Conservation (phyloP, 2,113 vertebrate species). For the Telmatochromis sp. region DNA sequence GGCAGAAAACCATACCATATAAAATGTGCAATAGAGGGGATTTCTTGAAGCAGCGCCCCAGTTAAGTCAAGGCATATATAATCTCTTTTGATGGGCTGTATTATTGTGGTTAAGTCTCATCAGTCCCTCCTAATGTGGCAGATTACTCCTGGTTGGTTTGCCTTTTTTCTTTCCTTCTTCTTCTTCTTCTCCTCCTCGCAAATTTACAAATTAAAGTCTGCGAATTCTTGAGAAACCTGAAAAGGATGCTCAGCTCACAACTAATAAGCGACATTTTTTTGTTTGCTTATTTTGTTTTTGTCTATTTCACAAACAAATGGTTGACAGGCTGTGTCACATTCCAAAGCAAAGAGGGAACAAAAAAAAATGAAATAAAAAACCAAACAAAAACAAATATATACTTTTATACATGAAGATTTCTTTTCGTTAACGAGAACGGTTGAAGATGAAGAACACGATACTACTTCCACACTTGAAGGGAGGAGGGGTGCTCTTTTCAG, state of each 20-base stretch:
- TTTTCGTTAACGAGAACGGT: constrained; percentile 83
- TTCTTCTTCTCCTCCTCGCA: neutral
- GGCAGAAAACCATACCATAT: constrained; percentile 78
- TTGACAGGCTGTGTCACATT: constrained; percentile 95
- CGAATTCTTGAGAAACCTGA: constrained; percentile 81
- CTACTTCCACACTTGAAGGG: constrained; percentile 72
- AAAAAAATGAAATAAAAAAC: constrained; percentile 58
- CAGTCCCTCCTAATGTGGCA: constrained; percentile 70
- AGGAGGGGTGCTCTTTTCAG: constrained; percentile 68
- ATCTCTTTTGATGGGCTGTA: constrained; percentile 69
- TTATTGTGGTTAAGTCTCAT: constrained; percentile 63
- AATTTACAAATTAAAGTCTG: constrained; percentile 86
- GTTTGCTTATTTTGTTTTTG: constrained; percentile 60
- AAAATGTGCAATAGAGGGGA: constrained; percentile 85
- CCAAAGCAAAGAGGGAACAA: constrained; percentile 78
- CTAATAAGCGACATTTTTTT: constrained; percentile 71
- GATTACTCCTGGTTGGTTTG: constrained; percentile 63
- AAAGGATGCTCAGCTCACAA: constrained; percentile 86
- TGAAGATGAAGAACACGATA: constrained; percentile 87
- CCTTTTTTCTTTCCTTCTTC: neutral
- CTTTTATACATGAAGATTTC: constrained; percentile 70
- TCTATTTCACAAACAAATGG: constrained; percentile 89
- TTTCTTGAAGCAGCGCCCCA: constrained; percentile 65
- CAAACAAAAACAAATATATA: constrained; percentile 73
- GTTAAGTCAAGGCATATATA: constrained; percentile 66